Evolutionary conservation across 2,888 invertebrate species (phyloP).

Genomic region (Cyaniris semiargus): DNA sequence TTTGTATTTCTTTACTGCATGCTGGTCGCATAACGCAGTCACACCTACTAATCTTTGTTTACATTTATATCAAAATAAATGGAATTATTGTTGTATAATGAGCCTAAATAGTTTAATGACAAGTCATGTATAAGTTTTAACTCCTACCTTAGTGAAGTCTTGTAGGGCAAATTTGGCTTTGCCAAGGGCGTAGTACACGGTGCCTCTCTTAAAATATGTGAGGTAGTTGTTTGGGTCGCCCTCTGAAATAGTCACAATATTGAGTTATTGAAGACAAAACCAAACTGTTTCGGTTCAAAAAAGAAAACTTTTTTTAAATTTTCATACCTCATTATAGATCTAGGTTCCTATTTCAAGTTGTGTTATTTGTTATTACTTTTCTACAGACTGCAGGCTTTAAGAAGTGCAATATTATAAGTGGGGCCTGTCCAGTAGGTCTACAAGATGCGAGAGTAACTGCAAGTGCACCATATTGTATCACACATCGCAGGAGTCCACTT

Average conservation of each 20-base stretch:
- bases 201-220: constrained; percentile 97
- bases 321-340: too few species aligned
- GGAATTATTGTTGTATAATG: not conserved
- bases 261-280: not conserved
- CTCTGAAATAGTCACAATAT: constrained; percentile 81
- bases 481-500: constrained; percentile 54
- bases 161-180: constrained; percentile 96
- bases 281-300: too few species aligned
- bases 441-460: not conserved
- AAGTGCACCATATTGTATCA: not conserved
- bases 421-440: not conserved
- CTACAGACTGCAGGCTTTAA: not conserved
- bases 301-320: too few species aligned
- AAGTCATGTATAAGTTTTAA: not conserved
- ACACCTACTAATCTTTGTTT: too few species aligned
- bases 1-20: too few species aligned
- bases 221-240: constrained; percentile 97
- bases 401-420: not conserved
- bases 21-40: too few species aligned
- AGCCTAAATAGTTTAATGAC: not conserved
- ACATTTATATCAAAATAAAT: not conserved
- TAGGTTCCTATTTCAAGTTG: not conserved
- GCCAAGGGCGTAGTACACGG: constrained; percentile 96
- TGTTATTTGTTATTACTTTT: not conserved
- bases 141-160: constrained; percentile 88